Conservation (phyloP, 1,140 invertebrate genomes). For the Drosophila elegans region DNA sequence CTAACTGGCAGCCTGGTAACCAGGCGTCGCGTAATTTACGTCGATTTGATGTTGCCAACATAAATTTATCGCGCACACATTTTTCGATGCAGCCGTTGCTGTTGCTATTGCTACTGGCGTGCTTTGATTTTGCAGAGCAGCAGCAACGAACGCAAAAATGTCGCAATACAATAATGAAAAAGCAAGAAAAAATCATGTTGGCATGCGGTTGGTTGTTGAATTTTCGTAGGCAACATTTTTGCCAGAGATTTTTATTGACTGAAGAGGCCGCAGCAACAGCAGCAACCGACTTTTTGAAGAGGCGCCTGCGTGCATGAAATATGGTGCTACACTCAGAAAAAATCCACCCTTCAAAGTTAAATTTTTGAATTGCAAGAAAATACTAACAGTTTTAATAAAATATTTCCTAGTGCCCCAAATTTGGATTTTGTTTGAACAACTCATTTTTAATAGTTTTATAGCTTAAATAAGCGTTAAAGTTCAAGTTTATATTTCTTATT, state of each 20-base stretch:
- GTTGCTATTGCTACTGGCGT: constrained; percentile 53
- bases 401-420: no score
- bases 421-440: no score
- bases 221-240: constrained; percentile 70
- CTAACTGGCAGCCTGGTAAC: constrained; percentile 50
- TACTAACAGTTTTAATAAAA: not conserved
- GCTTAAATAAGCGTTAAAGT: no score
- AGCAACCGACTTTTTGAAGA: constrained; percentile 64
- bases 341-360: not conserved
- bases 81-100: constrained; percentile 59
- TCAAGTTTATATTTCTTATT: no score
- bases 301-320: constrained; percentile 80
- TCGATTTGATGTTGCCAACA: constrained; percentile 81
- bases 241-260: constrained; percentile 75
- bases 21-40: constrained; percentile 78
- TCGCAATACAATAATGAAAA: constrained; percentile 82
- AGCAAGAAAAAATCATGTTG: constrained; percentile 79
- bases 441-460: no score
- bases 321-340: constrained; percentile 40
- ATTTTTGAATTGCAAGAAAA: not conserved
- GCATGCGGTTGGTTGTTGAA: constrained; percentile 60
- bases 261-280: constrained; percentile 65
- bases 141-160: constrained; percentile 74
- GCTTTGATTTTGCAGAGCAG: constrained; percentile 78
- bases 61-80: constrained; percentile 80